These are phyloP conservation scores for Galaxea fascicularis DNA, from an alignment of 92 coral and sea anemone genomes.

Conservation along the genomic window DNA sequence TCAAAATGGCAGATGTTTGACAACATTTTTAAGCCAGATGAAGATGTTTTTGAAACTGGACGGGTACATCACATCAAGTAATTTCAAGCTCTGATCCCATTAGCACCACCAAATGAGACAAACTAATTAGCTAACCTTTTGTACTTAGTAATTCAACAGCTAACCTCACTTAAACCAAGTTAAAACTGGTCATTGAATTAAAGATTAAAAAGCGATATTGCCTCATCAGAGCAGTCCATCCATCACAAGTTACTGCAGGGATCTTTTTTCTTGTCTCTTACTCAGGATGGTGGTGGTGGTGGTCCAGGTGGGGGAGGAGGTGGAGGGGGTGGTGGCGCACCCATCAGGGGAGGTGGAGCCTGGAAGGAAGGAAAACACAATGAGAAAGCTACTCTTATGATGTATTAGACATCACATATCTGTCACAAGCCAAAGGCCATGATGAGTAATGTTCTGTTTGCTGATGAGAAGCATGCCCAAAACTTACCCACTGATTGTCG, in stretches of 20 bases:
- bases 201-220: background rate
- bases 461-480: background rate
- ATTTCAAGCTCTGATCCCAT: background rate
- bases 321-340: conserved; percentile 95
- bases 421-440: background rate
- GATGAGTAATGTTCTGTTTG: too few relatives aligned
- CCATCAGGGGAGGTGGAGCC: conserved; percentile 90
- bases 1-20: background rate
- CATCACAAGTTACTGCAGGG: background rate
- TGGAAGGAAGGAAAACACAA: conserved; percentile 24
- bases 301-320: conserved; percentile 93
- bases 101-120: background rate
- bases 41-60: background rate
- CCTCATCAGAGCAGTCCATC: background rate
- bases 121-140: background rate
- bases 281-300: conserved; percentile 36
- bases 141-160: background rate
- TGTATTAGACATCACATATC: too few relatives aligned
- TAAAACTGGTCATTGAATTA: background rate
- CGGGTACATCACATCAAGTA: background rate
- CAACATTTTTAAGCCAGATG: background rate
- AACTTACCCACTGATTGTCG: conserved; percentile 90
- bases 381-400: background rate
- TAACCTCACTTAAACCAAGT: conserved; percentile 19
- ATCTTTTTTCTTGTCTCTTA: background rate